Conservation (phyloP, 2,113 vertebrate species). For the Pseudorasbora parva region DNA sequence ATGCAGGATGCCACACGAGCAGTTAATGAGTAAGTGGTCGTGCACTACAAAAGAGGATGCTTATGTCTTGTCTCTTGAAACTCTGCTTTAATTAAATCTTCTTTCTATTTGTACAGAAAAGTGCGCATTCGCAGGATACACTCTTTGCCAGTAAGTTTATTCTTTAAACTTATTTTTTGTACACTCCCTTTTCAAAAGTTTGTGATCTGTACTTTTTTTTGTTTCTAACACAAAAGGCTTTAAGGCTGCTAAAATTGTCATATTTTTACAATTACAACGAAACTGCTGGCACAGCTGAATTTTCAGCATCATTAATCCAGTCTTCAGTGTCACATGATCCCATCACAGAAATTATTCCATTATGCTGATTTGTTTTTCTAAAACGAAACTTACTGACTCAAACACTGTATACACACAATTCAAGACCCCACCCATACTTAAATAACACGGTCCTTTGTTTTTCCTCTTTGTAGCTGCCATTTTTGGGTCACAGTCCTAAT, state of each 20-base stretch:
- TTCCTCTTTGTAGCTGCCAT: conserved; percentile 73
- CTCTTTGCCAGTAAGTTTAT: conserved; percentile 84
- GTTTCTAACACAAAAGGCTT: neutral
- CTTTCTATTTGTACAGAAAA: conserved; percentile 66
- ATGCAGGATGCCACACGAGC: conserved; percentile 70
- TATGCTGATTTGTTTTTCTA: no score
- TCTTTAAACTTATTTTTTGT: neutral
- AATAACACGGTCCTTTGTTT: neutral
- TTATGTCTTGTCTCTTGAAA: neutral
- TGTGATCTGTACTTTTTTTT: neutral
- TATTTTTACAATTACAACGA: no score
- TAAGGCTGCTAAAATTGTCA: no score
- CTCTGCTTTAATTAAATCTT: neutral
- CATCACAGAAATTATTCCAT: no score
- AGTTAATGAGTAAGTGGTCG: conserved; percentile 77
- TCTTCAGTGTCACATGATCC: no score
- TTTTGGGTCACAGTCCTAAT: conserved; percentile 84
- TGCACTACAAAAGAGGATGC: neutral
- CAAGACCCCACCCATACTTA: neutral
- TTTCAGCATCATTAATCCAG: no score
- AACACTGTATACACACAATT: neutral
- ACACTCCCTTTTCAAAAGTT: neutral
- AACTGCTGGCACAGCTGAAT: no score
- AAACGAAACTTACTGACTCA: no score
- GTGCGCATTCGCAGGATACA: conserved; percentile 82